Conservation (phyloP, 1,140 invertebrate species). For the Philopotamus ludificatus region DNA sequence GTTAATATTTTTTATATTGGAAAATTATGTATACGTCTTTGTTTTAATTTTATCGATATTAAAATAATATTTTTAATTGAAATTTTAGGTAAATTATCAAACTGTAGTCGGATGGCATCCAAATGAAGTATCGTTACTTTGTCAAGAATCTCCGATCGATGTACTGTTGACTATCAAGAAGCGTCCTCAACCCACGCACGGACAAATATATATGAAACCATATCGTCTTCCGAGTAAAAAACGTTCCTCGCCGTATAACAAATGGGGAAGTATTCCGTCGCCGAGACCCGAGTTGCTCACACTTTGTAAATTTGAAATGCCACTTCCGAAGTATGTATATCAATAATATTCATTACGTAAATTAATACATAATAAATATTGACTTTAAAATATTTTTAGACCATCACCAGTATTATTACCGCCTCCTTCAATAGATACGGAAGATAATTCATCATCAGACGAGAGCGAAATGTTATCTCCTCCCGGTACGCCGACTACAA, state of each 20-base stretch:
- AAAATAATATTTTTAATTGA: too few species aligned
- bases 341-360: too few species aligned
- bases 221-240: conserved; percentile 76
- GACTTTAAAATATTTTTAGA: conserved; percentile 40
- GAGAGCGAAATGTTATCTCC: conserved; percentile 34
- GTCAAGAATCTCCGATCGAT: conserved; percentile 77
- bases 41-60: too few species aligned
- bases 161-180: conserved; percentile 82
- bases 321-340: conserved; percentile 57
- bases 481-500: conserved; percentile 34
- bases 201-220: conserved; percentile 79
- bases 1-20: too few species aligned
- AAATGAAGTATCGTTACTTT: conserved; percentile 74
- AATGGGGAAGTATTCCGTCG: conserved; percentile 68
- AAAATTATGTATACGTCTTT: too few species aligned
- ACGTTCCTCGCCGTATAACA: conserved; percentile 61
- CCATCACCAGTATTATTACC: conserved; percentile 41
- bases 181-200: conserved; percentile 77
- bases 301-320: conserved; percentile 64
- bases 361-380: conserved; percentile 4
- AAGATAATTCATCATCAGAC: conserved; percentile 46
- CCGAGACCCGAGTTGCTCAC: conserved; percentile 65
- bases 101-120: conserved; percentile 88
- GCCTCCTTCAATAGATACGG: conserved; percentile 46
- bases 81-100: conserved; percentile 77